A percentile compares a stretch with the other conserved stretches of the same genome.
Evolutionary conservation across 2,888 invertebrate genomes (phyloP).

Genomic region (Pelosia muscerda): DNA sequence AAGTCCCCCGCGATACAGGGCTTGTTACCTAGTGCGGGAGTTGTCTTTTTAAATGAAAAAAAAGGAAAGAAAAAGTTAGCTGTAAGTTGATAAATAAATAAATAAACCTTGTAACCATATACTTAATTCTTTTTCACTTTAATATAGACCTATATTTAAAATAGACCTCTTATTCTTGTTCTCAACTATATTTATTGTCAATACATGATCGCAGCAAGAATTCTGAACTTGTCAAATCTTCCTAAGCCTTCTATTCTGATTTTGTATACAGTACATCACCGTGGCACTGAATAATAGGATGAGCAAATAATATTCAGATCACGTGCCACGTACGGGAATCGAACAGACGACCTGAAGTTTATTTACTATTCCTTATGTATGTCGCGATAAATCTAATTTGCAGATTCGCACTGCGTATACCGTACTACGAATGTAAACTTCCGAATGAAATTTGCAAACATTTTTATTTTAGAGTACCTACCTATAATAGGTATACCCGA

Average conservation of each 20-base stretch:
- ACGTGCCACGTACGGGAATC: constrained; percentile 48
- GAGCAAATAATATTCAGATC: constrained; percentile 45
- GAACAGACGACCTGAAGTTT: constrained; percentile 44
- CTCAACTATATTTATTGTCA: neutral
- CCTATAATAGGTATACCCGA: too few species aligned
- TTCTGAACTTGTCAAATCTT: neutral
- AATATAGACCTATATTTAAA: too few species aligned
- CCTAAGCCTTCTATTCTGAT: neutral
- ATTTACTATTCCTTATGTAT: constrained; percentile 40
- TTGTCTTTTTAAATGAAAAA: too few species aligned
- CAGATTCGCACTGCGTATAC: constrained; percentile 7
- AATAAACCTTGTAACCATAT: neutral
- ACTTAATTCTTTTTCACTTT: neutral
- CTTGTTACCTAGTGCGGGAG: too few species aligned
- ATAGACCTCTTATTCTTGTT: neutral
- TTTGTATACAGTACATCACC: neutral
- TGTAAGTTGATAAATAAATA: too few species aligned
- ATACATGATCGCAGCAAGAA: neutral
- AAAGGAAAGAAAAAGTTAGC: too few species aligned
- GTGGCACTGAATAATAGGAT: constrained; percentile 14
- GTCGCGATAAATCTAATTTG: constrained; percentile 50
- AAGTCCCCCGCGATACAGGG: too few species aligned
- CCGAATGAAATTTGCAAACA: neutral
- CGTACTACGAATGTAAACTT: constrained; percentile 22
- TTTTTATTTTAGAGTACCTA: neutral